Evolutionary conservation across 2,113 vertebrate species (phyloP), one percentile per base, ranked within the genome.

Genomic region (Steatornis caripensis): DNA sequence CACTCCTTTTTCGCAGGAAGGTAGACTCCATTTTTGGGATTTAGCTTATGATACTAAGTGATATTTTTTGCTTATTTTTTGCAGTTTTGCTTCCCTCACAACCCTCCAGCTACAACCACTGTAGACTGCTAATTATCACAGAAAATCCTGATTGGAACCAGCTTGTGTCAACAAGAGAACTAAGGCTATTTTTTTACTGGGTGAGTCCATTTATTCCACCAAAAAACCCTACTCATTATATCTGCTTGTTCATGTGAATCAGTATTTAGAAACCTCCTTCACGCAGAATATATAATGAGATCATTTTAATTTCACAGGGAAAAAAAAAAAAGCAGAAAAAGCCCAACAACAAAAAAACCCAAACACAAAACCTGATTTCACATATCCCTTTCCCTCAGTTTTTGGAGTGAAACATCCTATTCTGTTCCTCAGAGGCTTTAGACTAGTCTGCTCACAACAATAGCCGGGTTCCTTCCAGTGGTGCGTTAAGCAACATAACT

Each of bases 361-460:
- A 74, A 70, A 49, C 12, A 36, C 3, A 70, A 62, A 87, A 18
- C 9, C 6, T 27, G 2, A 51, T 81, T 93, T 84, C 41, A 41
- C 9, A 43, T 0, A 0, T 32, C 11, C 1, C 0, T 83, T 68
- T 62, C 7, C 10, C 15, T 48, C 2, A 3, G 43, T 66, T 60
- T 75, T 90, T 88, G 0, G 37, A 66, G 20, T 6, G 13, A 54
- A 93, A 84, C 12, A 17, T 49, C 21, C 8, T 75, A 4, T 37
- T 84, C 15, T 55, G 6, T 68, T 66, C 30, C n/a, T 93, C 8
- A 5, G 15, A 62, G 60, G 11, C 17, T 93, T 90, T 74, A 89
- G 76, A 58, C 58, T 70, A 62, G 14, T 32, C 60, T 91, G 72
- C 30, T 95, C 51, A 45, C 18, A 89, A 71, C 29, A 86, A 74